A percentile compares a stretch with the other conserved stretches of the same genome.
Conservation (phyloP, 2,888 invertebrate species). For the Drosophila limbata region DNA sequence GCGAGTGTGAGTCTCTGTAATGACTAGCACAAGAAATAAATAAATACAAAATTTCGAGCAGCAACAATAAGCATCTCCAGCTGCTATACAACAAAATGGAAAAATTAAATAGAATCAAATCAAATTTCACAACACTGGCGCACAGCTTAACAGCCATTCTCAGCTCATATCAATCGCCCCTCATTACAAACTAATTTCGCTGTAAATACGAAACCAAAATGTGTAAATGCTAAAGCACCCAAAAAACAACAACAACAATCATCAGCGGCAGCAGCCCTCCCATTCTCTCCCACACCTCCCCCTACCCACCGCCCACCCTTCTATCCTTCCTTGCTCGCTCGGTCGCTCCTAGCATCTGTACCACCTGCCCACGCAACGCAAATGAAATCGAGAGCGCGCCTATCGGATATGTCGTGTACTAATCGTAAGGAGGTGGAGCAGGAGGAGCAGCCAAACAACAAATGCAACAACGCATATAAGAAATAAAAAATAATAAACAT, state of each 20-base stretch:
- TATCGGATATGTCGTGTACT: conserved; percentile 33
- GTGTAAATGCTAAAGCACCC: conserved; percentile 51
- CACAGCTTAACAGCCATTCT: conserved; percentile 17
- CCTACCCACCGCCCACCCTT: background rate
- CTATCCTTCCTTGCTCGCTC: background rate
- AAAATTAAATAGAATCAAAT: conserved; percentile 19
- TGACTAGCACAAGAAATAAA: conserved; percentile 77
- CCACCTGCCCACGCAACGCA: conserved; percentile 50
- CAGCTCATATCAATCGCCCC: conserved; percentile 27
- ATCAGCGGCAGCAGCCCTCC: conserved; percentile 11
- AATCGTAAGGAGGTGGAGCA: conserved; percentile 9
- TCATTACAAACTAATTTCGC: conserved; percentile 47
- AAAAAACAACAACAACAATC: conserved; percentile 36
- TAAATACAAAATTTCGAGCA: conserved; percentile 47
- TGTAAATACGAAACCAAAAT: conserved; percentile 53
- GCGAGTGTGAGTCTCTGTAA: conserved; percentile 50
- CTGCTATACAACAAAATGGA: conserved; percentile 50
- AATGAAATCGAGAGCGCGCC: conserved; percentile 21
- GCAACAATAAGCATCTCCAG: conserved; percentile 57
- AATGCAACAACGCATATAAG: conserved; percentile 12
- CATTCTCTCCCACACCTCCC: background rate
- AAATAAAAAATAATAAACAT: conserved; percentile 17
- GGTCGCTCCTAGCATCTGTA: background rate
- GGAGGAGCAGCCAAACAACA: conserved; percentile 20
- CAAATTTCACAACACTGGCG: conserved; percentile 30